Evolutionary conservation across 2,113 vertebrate species (phyloP).

Genomic region (Gopherus evgoodei): DNA sequence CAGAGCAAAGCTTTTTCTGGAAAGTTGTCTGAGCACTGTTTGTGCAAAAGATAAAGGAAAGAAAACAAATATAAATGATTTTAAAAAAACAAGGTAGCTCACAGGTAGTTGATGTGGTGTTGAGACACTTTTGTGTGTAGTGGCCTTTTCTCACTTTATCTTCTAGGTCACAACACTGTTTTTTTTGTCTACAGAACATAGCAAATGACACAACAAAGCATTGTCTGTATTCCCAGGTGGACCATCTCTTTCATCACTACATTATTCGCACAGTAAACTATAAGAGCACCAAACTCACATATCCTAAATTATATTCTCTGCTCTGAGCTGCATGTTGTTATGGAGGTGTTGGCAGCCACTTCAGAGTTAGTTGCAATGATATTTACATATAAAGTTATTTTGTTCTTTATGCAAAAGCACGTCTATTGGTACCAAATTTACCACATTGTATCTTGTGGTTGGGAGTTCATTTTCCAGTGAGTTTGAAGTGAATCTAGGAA

Average conservation of each 20-base stretch:
- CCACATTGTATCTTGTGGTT: neutral
- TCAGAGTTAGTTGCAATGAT: conserved; percentile 5
- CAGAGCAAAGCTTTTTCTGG: neutral
- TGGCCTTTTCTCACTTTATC: neutral
- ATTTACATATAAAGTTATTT: neutral
- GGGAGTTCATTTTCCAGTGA: neutral
- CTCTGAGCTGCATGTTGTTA: neutral
- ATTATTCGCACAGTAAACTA: neutral
- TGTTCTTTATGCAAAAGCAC: neutral
- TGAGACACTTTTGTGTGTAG: neutral
- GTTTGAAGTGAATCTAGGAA: neutral
- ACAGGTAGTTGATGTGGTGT: fast-evolving
- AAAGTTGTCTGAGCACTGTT: neutral
- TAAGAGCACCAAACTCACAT: neutral
- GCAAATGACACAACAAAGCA: neutral
- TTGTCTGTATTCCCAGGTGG: neutral
- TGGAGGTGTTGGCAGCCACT: neutral
- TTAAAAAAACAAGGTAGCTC: neutral
- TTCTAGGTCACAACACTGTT: too few species aligned
- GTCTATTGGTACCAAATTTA: neutral
- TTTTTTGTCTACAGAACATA: neutral
- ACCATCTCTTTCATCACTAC: neutral
- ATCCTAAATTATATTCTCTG: fast-evolving
- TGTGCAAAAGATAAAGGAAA: neutral
- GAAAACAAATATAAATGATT: neutral